Conservation (phyloP, 2,113 vertebrate genomes). For the Geococcyx californianus region DNA sequence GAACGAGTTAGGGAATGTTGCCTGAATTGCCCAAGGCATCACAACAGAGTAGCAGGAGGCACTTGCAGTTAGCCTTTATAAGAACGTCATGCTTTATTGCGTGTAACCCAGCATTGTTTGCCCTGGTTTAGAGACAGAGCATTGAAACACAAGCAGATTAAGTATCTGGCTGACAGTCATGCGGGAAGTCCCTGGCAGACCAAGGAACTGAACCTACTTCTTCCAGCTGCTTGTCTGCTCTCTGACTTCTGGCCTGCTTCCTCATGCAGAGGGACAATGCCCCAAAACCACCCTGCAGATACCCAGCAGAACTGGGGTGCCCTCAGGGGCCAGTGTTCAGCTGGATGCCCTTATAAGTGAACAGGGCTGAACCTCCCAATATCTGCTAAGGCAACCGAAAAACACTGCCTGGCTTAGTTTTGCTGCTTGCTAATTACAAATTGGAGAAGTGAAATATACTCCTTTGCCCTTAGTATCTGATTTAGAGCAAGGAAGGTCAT, state of each 20-base stretch:
- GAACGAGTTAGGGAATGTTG: background rate
- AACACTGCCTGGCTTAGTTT: background rate
- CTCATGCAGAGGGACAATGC: background rate
- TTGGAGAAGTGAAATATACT: background rate
- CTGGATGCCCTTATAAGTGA: background rate
- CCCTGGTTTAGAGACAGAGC: background rate
- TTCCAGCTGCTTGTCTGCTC: background rate
- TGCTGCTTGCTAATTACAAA: slow-evolving; percentile 6
- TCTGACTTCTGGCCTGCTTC: background rate
- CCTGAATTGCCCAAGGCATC: background rate
- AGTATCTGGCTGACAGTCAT: background rate
- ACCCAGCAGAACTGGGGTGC: background rate
- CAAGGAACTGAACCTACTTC: background rate
- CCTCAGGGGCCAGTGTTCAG: background rate
- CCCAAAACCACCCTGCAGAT: background rate
- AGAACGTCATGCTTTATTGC: background rate
- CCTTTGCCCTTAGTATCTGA: slow-evolving; percentile 20
- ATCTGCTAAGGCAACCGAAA: background rate
- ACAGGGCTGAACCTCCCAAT: background rate
- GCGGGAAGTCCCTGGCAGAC: background rate
- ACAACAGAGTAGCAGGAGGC: background rate
- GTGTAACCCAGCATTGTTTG: background rate
- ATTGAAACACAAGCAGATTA: slow-evolving; percentile 1
- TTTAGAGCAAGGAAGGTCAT: slow-evolving; percentile 35
- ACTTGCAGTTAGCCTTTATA: background rate